phyloP scores from a whole-genome alignment of 2,113 vertebrate species.

The Bos taurus region ARS-UCD2.0 NC_037333.1:100528001-100528500 shows the following conservation, averaged over 20 bases:
- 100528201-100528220: background rate
- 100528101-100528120: background rate
- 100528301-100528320: background rate
- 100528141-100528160: background rate
- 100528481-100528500: background rate
- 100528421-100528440: background rate
- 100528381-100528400: background rate
- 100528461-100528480: background rate
- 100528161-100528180: background rate
- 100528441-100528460: background rate
- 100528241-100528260: background rate
- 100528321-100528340: background rate
- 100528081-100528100: background rate
- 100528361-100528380: background rate
- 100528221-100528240: conserved; percentile 9
- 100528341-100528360: background rate
- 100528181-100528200: background rate
- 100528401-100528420: background rate
- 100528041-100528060: no score
- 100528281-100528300: background rate
- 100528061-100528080: background rate
- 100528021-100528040: no score
- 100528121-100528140: background rate
- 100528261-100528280: background rate
- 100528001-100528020: no score